Base-by-base conservation (phyloP, 1,140 invertebrate species). In the Drosophila pseudoananassae region DNA sequence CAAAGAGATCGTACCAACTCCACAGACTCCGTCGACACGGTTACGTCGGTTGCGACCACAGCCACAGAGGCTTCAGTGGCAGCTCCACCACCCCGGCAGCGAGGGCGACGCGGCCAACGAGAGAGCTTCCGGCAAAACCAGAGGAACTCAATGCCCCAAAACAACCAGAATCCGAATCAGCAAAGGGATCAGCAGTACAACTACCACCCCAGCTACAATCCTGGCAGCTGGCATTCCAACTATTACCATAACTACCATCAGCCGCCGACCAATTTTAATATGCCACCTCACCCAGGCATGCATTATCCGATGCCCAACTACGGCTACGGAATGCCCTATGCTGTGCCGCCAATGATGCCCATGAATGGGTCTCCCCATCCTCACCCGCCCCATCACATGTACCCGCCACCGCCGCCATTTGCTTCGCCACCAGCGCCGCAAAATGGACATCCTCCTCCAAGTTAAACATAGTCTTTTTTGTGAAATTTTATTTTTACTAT, bases 181-280 rank as follows among this genome's bases (percentile, higher is more conserved):
- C 20, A 54, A 0, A 40, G 56, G 0, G 78, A 82, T 8, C 51
- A 68, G 14, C 75, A 84, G 23, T 84, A 88, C 23, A 88, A 72
- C 49, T 88, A 83, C 49, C 79, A 90, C 60, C 90, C 80, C n/a
- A 90, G 85, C 63, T 80, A 91, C 25, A 88, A 91, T 61, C 74
- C 90, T 0, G 83, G 85, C 36, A 91, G 90, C 51, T 92, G 90
- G 90, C 90, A 91, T 46, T 91, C 90, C 3, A 92, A 92, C 54
- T 91, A 90, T 17, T 87, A 91, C 57, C 84, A 81, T 31, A 89
- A 90, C 45, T 81, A 75, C 46, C 80, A 90, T 54, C 79, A 69
- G 14, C 66, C 84, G 7, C 56, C 72, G 23, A 51, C 55, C 1
- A 88, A 88, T 25, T 88, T 70, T 5, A 89, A 89, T 31, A 88